Evolutionary conservation across 2,113 vertebrate genomes (phyloP), one percentile per base, ranked within the genome.

Genomic region (Platysteira castanea): DNA sequence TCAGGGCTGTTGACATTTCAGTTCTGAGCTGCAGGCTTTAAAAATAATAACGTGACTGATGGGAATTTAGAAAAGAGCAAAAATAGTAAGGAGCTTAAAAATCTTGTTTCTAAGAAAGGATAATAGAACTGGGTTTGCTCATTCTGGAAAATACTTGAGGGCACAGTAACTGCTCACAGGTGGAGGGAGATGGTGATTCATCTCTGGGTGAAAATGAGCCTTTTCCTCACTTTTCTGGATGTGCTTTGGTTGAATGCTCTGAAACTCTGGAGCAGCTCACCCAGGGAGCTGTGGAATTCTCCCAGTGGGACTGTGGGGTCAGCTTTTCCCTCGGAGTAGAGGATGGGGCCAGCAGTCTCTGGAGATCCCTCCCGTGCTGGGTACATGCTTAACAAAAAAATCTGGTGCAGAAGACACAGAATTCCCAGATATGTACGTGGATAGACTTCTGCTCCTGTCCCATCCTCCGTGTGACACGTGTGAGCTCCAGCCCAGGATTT

Each of bases 341-440:
- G 37, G 10, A 12, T 10, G 46, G 64, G 30, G 19, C 21, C 14
- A 44, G 37, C 16, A 44, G 0, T 56, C n/a, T 44, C 37, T 33
- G 22, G 13, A 71, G 30, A 9, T 60, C 33, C n/a, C 22, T 63
- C 5, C 33, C 6, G 19, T 27, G 15, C 41, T 44, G n/a, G 5
- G 24, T 24, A 5, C 8, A 2, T 0, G 0, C 44, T 60, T 31
- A 59, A 41, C 26, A 41, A 49, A 49, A n/a, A 73, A 17, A 4
- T 37, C 31, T 15, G 0, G 1, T 39, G 57, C n/a, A 57, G 60
- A 37, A 44, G 37, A 27, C 0, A 3, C 39, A 17, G 42, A 30
- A 9, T 28, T 68, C 60, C 33, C 27, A 41, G 81, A 6, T 10
- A 1, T 0, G 6, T 13, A 3, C 13, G 4, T 3, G 33, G 60